Base-by-base conservation (phyloP, 2,113 vertebrate genomes). In the Sinocyclocheilus maitianheensis region DNA sequence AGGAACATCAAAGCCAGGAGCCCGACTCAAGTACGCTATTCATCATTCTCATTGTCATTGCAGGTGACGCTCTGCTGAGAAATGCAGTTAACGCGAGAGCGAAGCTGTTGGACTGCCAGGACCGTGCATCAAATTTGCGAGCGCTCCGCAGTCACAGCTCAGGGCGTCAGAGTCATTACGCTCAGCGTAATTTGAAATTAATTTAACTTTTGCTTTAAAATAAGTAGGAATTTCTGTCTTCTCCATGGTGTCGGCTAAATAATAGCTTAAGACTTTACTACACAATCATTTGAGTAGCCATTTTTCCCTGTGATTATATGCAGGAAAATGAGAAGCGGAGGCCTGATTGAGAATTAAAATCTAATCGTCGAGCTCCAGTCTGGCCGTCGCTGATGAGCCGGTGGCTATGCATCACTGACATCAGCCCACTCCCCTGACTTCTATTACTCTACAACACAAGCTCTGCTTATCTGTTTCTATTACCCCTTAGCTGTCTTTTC, bases 321-420 rank as follows among this genome's bases (percentile, higher is more conserved):
- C 77, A 81, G 85, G 58, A 82, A 86, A 86, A 86, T 82, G 79
- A 67, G 81, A 82, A 88, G 81, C 80, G 63, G 30, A 51, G 81
- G 81, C 84, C 74, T 55, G 74, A 77, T 81, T 58, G 40, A 85
- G 89, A 85, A 85, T 88, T 87, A 81, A 87, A 87, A 84, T 87
- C 84, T 77, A 87, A 87, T 87, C 79, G 84, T 13, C 12, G 22
- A 65, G 62, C 75, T 76, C 18, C 84, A 74, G 86, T 30, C 87
- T 87, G 88, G 79, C 78, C 84, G 51, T 79, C 58, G 30, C 53
- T 83, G 86, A 81, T 86, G 86, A 89, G 81, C 85, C 46, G 14
- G 30, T 30, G 81, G 81, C 78, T 81, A 74, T 84, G 81, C 81
- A 82, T 88, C 86, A 78, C 81, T 86, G 81, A 74, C 86, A 81